These are phyloP conservation scores for Spodoptera littoralis DNA, from an alignment of 2,888 invertebrate species.

Conservation along the genomic window DNA sequence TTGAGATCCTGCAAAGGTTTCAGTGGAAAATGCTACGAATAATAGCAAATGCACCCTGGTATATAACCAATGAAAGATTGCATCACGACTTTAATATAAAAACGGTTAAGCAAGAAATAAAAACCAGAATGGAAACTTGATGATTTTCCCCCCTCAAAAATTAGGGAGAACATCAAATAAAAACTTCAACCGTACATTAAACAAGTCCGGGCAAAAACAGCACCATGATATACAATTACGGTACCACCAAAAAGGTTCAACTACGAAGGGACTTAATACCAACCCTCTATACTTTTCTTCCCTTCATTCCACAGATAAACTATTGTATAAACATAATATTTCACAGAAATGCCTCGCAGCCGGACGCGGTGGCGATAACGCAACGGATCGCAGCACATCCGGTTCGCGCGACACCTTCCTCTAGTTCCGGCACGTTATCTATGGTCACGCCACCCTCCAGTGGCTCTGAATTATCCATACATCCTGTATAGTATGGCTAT, in stretches of 20 bases:
- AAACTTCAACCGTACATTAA: constrained; percentile 14
- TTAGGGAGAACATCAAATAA: neutral
- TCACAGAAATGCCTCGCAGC: constrained; percentile 44
- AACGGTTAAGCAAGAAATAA: no score
- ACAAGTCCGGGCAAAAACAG: constrained; percentile 6
- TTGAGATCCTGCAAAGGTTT: no score
- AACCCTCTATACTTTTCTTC: constrained; percentile 18
- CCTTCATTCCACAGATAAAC: constrained; percentile 27
- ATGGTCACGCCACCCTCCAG: constrained; percentile 54
- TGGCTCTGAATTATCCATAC: constrained; percentile 52
- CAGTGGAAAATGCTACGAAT: no score
- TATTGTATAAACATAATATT: constrained; percentile 34
- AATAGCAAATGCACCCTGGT: no score
- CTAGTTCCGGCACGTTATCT: constrained; percentile 66
- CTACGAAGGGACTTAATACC: constrained; percentile 14
- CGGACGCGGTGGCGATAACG: constrained; percentile 65
- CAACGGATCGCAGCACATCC: constrained; percentile 65
- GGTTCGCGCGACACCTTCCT: constrained; percentile 68
- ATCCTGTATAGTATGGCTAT: constrained; percentile 34
- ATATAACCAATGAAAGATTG: no score
- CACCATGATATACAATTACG: constrained; percentile 14
- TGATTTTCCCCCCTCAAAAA: no score
- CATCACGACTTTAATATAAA: no score
- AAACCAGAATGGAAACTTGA: no score
- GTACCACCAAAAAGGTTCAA: constrained; percentile 16